These are phyloP conservation scores for Autographa pulchrina DNA, from an alignment of 2,888 invertebrate species.

Conservation along the genomic window DNA sequence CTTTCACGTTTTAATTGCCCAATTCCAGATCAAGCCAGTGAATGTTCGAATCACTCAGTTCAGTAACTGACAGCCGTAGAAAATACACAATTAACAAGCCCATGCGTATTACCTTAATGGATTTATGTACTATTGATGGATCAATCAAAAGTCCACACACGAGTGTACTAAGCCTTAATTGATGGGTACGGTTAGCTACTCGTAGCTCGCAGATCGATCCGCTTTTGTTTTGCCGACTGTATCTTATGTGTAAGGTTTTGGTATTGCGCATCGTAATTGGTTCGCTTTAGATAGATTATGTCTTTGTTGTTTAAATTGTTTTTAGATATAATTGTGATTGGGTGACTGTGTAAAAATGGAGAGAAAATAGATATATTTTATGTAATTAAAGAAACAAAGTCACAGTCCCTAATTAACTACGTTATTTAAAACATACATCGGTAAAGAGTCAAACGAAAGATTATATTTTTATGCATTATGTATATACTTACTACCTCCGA, in stretches of 20 bases:
- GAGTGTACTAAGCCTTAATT: constrained; percentile 75
- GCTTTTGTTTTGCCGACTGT: constrained; percentile 66
- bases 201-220: constrained; percentile 54
- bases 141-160: constrained; percentile 84
- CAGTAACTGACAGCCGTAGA: constrained; percentile 77
- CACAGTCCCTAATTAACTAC: no score
- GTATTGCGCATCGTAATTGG: constrained; percentile 22
- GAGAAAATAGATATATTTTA: no score
- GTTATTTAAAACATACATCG: no score
- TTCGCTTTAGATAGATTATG: constrained; percentile 8
- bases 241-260: constrained; percentile 33
- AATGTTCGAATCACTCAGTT: constrained; percentile 39
- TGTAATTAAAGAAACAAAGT: no score
- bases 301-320: constrained; percentile 22
- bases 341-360: neutral
- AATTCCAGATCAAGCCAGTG: constrained; percentile 39
- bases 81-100: constrained; percentile 84
- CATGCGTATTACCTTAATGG: constrained; percentile 85
- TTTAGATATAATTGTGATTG: neutral
- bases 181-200: constrained; percentile 77
- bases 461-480: no score
- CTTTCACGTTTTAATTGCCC: constrained; percentile 54
- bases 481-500: no score
- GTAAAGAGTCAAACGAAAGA: no score
- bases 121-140: constrained; percentile 88